Base-by-base conservation (phyloP, 2,113 vertebrate genomes). In the Lucifuga dentata region DNA sequence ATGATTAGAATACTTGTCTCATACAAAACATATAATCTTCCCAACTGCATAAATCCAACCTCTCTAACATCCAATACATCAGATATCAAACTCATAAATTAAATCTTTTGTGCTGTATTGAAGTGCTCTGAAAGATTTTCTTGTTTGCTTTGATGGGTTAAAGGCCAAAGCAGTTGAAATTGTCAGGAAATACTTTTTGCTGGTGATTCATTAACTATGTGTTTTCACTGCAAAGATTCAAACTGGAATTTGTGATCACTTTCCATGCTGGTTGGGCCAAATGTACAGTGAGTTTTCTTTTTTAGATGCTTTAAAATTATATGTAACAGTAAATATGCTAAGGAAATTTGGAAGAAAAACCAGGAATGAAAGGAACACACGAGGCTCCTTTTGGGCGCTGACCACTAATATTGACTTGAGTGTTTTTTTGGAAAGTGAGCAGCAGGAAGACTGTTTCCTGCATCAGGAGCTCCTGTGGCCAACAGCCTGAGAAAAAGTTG, bases 401-500 rank as follows among this genome's bases (percentile, higher is more conserved):
- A 61, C 50, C 62, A 44, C 57, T 84, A 87, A 84, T 74, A 68
- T 61, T 73, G 66, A 58, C 44, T n/a, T n/a, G n/a, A 77, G 83
- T 89, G 86, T 90, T 90, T 88, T 68, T 59, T 84, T 81, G 72
- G 83, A 75, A 83, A 86, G 80, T 81, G 68, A 89, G 73, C 80
- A 65, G 71, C 75, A 79, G 87, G 85, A 89, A 88, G 64, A 77
- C 68, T 75, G 66, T 70, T 91, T 91, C 89, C 87, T 90, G 83
- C 57, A 65, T 40, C 76, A 76, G 68, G 65, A 76, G 69, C 76
- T 89, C 43, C 78, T 80, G 76, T 77, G 51, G 76, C 32, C 81
- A 87, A 76, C 74, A 76, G 72, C 85, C 84, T 86, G 75, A 80
- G 85, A 87, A 88, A 83, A 66, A 73, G 85, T 86, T 87, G 84